A percentile compares a stretch with the other conserved stretches of the same genome.
Evolutionary conservation across 2,888 invertebrate species (phyloP).

Genomic region (Machimus rusticus): DNA sequence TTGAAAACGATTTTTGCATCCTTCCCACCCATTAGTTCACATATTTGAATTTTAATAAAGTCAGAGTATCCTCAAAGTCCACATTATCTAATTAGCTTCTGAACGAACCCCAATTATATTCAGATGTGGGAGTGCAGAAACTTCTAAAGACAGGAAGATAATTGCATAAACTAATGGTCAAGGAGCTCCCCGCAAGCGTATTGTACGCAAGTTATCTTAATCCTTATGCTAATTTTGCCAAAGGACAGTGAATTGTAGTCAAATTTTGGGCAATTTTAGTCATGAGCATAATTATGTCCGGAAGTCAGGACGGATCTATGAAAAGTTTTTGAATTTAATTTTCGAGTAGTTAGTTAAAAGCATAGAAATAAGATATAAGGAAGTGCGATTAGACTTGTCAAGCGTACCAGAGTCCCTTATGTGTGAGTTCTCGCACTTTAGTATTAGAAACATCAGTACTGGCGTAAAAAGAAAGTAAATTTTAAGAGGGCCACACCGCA

Average conservation of each 20-base stretch:
- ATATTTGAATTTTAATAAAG: background rate
- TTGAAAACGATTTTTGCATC: background rate
- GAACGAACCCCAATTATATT: background rate
- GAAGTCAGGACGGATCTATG: background rate
- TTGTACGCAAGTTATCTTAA: background rate
- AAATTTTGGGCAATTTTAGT: background rate
- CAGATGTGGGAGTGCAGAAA: background rate
- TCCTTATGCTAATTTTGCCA: background rate
- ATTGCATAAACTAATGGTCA: constrained; percentile 23
- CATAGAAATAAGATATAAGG: too few species aligned
- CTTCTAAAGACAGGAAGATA: constrained; percentile 14
- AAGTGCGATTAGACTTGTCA: too few species aligned
- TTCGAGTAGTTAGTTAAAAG: background rate
- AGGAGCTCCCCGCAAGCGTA: background rate
- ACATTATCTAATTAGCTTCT: background rate
- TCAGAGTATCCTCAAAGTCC: background rate
- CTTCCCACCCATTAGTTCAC: background rate
- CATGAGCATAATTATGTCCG: background rate
- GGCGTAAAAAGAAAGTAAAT: too few species aligned
- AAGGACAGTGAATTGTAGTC: background rate
- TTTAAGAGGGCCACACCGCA: too few species aligned
- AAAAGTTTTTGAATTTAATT: background rate
- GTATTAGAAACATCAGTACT: too few species aligned
- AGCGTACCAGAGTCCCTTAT: too few species aligned
- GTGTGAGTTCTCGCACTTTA: too few species aligned